These are phyloP conservation scores for Vicugna pacos DNA, from an alignment of 2,113 vertebrate species.

Conservation along the genomic window DNA sequence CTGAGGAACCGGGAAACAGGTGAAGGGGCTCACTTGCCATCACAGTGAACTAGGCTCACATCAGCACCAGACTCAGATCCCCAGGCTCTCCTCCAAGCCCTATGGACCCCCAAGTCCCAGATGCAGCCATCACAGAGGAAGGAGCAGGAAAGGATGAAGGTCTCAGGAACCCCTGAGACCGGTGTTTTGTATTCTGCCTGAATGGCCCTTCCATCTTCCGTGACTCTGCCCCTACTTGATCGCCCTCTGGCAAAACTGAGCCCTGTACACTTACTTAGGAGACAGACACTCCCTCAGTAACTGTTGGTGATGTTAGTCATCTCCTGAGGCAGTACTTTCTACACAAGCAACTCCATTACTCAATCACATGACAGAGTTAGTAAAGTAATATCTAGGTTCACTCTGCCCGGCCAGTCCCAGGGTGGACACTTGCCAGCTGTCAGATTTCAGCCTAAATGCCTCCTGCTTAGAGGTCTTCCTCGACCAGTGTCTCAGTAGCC, in stretches of 20 bases:
- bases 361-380: background rate
- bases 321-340: background rate
- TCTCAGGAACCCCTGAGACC: background rate
- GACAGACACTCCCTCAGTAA: background rate
- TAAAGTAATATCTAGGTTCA: background rate
- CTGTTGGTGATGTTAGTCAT: background rate
- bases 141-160: background rate
- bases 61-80: background rate
- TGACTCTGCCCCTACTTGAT: background rate
- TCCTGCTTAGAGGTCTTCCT: background rate
- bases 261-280: too few species aligned
- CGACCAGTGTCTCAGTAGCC: background rate
- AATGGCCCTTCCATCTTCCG: background rate
- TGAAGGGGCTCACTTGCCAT: background rate
- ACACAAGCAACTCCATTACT: background rate
- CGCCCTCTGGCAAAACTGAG: background rate
- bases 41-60: background rate
- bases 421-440: background rate
- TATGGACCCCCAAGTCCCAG: background rate
- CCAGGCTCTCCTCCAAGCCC: background rate
- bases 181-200: background rate
- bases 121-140: background rate
- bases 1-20: background rate
- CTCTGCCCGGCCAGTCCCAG: background rate
- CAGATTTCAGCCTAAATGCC: background rate